Base-by-base conservation (phyloP, 2,113 vertebrate species). In the Oryzias celebensis region DNA sequence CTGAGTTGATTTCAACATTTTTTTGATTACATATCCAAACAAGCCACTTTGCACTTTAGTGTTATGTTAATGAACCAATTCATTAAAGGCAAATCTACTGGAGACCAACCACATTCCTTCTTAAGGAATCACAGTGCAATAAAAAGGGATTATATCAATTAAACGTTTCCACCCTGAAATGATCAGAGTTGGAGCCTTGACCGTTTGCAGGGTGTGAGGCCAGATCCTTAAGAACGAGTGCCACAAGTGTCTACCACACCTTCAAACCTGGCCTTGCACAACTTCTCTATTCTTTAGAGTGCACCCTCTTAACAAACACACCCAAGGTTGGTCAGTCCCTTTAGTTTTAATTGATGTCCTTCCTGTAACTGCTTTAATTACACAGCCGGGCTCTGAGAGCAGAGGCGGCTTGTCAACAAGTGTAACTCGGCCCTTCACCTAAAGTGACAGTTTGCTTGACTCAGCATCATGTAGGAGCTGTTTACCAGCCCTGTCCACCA, bases 401-500 rank as follows among this genome's bases (percentile, higher is more conserved):
- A 72, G 62, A 70, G 73, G 58, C 24, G 49, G 74, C 68, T 57
- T 77, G 89, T 88, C 86, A 88, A 85, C 89, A 87, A 87, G 71
- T 74, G 81, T 64, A 81, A 68, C 47, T 52, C 26, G 60, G 83
- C 65, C 68, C 73, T 74, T 85, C 82, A 80, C 50, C 60, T 68
- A 52, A 52, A 84, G 78, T 78, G 86, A 88, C 87, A 88, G 64
- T 62, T 45, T 60, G 53, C 75, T 81, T 87, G 85, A 89, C 78
- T 88, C 87, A 86, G 87, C 87, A 88, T 70, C 64, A 53, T 48
- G 16, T 28, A 70, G 68, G 7, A 73, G 2, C 68, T 84, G 82
- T 89, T 86, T 85, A 84, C 85, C 62, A 73, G 79, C 76, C 77
- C 81, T 87, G 88, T 90, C 87, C 75, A 64, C 83, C 68, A 16